Base-by-base conservation (phyloP, 2,113 vertebrate genomes). In the Carassius auratus region DNA sequence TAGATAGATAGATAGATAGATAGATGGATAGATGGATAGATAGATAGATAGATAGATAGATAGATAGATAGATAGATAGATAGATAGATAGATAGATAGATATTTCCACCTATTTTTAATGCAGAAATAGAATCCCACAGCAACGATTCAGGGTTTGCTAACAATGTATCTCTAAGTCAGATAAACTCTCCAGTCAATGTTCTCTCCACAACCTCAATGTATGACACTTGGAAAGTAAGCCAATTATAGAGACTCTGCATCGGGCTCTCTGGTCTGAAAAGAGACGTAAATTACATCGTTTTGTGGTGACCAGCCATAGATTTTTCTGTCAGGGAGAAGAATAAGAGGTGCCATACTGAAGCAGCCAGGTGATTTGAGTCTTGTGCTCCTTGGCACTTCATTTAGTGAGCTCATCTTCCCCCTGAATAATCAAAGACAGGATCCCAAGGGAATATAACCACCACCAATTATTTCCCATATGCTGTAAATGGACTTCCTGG, bases 301-400 rank as follows among this genome's bases (percentile, higher is more conserved):
- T 76, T 50, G 75, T 73, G 81, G 64, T 76, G 76, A 69, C 48
- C 74, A 23, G 61, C 71, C 52, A 85, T 76, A 81, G 86, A 82
- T 87, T 85, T 71, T 82, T 82, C 77, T 85, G 69, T 87, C 78
- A 82, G 73, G 42, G 13, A 33, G 75, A 82, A 82, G 78, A 76
- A 87, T 62, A 76, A 66, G 57, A 82, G 13, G 73, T 82, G 61
- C 71, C 52, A 73, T 73, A 36, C 64, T 78, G 50, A 87, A 61
- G 50, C 62, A 79, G 81, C 36, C 68, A 75, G 69, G 85, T 73
- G 36, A 33, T 73, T 81, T 80, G 78, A 62, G 84, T 81, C 69
- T 86, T 74, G 85, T 86, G 77, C 55, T 81, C 48, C 15, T 66
- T 86, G 77, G 78, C 75, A 84, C 74, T 71, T 87, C 23, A 79